Evolutionary conservation across 2,888 invertebrate species (phyloP).

Genomic region (Entomobrya multifasciata): DNA sequence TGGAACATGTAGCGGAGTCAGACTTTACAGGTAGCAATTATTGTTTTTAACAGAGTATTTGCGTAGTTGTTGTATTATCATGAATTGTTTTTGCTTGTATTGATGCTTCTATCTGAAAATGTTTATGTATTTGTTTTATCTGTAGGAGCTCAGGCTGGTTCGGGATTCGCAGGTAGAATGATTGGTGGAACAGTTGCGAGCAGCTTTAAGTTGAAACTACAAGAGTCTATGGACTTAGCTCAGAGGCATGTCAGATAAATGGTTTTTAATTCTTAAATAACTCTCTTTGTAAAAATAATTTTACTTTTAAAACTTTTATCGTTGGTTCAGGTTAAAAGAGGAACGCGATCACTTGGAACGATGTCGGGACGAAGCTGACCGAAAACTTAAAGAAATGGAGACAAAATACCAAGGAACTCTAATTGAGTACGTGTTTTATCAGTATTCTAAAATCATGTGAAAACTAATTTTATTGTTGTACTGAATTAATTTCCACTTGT

Average conservation of each 20-base stretch:
- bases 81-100: too few relatives aligned
- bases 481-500: too few relatives aligned
- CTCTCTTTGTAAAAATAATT: too few relatives aligned
- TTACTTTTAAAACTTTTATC: neutral
- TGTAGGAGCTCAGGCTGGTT: too few relatives aligned
- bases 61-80: too few relatives aligned
- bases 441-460: too few relatives aligned
- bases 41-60: too few relatives aligned
- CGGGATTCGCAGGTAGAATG: neutral
- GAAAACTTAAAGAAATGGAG: constrained; percentile 13
- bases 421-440: constrained; percentile 49
- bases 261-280: too few relatives aligned
- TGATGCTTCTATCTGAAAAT: too few relatives aligned
- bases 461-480: too few relatives aligned
- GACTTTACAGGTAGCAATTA: neutral
- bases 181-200: neutral
- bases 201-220: neutral
- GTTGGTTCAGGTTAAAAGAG: constrained; percentile 15
- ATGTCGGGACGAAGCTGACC: constrained; percentile 2
- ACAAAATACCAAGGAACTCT: constrained; percentile 35
- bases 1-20: neutral
- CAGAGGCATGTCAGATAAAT: neutral
- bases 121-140: neutral
- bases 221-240: constrained; percentile 3
- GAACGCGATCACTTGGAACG: constrained; percentile 60